Evolutionary conservation across 1,140 invertebrate species (phyloP).

Genomic region (Copidosoma floridanum): DNA sequence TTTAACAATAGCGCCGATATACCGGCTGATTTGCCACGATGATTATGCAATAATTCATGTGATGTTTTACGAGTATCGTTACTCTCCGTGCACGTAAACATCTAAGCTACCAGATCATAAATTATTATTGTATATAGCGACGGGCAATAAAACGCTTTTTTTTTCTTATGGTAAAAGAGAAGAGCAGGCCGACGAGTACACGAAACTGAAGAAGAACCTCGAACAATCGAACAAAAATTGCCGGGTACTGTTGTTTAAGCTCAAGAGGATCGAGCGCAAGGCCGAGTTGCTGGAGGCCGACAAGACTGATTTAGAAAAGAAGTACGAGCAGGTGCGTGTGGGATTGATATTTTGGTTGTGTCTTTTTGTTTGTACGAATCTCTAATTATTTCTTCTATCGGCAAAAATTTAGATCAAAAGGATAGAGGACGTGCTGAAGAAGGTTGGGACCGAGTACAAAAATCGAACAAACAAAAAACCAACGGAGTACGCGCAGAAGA

Average conservation of each 20-base stretch:
- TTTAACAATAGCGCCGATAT: conserved; percentile 39
- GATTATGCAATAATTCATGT: too few relatives aligned
- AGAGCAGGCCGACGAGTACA: conserved; percentile 96
- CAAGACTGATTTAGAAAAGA: conserved; percentile 70
- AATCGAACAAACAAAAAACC: conserved; percentile 65
- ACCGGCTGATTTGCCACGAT: too few relatives aligned
- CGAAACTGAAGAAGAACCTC: conserved; percentile 87
- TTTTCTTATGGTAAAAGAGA: conserved; percentile 75
- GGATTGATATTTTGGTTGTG: too few relatives aligned
- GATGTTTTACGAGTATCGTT: too few relatives aligned
- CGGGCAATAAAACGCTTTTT: too few relatives aligned
- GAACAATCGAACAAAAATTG: conserved; percentile 98
- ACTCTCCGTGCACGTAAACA: too few relatives aligned
- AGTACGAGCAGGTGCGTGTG: conserved; percentile 62
- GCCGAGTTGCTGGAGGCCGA: conserved; percentile 87
- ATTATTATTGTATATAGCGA: too few relatives aligned
- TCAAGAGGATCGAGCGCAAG: conserved; percentile 91
- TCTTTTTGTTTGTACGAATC: too few relatives aligned
- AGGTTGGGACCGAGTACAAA: conserved; percentile 65
- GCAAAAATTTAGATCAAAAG: conserved; percentile 58
- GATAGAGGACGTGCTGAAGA: conserved; percentile 61
- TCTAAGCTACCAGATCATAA: too few relatives aligned
- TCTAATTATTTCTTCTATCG: conserved; percentile 23
- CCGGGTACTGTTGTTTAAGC: conserved; percentile 95
- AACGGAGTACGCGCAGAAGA: conserved; percentile 68